These are phyloP conservation scores for Cetoscarus ocellatus DNA, from an alignment of 2,797 vertebrate genomes.

Conservation along the genomic window DNA sequence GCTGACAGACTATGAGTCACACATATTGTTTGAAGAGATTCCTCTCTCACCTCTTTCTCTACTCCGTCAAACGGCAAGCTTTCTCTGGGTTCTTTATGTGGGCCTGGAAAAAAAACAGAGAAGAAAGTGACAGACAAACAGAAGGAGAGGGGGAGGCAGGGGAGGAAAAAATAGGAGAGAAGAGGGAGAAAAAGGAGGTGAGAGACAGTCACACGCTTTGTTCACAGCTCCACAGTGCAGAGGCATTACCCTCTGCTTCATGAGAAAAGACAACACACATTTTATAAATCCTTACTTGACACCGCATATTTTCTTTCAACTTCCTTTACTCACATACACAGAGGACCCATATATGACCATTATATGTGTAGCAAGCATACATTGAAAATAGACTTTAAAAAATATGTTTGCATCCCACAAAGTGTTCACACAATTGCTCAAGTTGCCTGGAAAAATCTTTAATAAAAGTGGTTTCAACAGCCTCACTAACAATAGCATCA, in stretches of 20 bases:
- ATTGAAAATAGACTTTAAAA: neutral
- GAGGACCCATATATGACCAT: too few relatives aligned
- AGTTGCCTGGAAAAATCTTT: constrained; percentile 7
- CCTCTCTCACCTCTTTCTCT: constrained; percentile 93
- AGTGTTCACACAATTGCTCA: neutral
- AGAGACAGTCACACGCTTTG: constrained; percentile 75
- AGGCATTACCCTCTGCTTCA: constrained; percentile 28
- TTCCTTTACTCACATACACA: too few relatives aligned
- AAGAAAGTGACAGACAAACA: constrained; percentile 67
- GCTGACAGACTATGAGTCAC: constrained; percentile 56
- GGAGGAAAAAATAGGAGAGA: constrained; percentile 24
- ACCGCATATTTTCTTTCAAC: too few relatives aligned
- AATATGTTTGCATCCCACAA: neutral
- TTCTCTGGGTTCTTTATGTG: constrained; percentile 94
- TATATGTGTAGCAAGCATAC: too few relatives aligned
- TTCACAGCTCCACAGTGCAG: constrained; percentile 62
- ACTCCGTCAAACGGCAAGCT: constrained; percentile 94
- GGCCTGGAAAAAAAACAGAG: constrained; percentile 78
- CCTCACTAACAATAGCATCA: constrained; percentile 46
- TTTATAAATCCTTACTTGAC: neutral
- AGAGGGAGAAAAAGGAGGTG: constrained; percentile 61
- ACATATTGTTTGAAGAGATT: constrained; percentile 33
- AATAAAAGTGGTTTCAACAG: constrained; percentile 5
- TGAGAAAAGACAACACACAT: constrained; percentile 36
- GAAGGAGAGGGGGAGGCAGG: constrained; percentile 67